Evolutionary conservation across 2,888 invertebrate genomes (phyloP), one percentile per base, ranked within the genome.

Genomic region (Hemistola chrysoprasaria): DNA sequence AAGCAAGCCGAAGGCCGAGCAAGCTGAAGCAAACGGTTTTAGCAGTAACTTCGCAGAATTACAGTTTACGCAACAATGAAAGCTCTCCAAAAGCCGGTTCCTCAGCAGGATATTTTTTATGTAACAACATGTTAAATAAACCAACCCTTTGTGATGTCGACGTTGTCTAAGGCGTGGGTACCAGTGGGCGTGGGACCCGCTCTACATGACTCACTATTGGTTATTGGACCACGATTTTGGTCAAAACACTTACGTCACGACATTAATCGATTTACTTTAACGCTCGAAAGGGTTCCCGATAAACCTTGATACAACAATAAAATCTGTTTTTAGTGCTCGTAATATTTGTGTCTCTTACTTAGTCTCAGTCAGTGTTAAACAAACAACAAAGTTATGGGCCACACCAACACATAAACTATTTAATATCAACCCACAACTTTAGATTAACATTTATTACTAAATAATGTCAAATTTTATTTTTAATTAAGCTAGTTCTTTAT

Each of bases 161-260:
- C 41, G 25, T 28, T 43, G 45, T 50, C 55, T 49, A 52, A 46
- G 37, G 53, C 51, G 83, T 81, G 59, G 79, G 80, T 58, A 63
- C 62, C 56, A 34, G 73, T 78, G 61, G 78, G 79, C 71, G 80
- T 78, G 78, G 72, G 73, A 80, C 80, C 83, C 74, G 78, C 80
- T 81, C 62, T 58, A 63, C 46, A 58, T 78, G 78, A 79, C 67
- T 81, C 78, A 80, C 59, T 65, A 39, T 44, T 44, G 42, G 43
- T 38, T 60, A 64, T 65, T 62, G 57, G 64, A 62, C 63, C 58
- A 64, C 58, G 50, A 70, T 69, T 72, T 71, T 65, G 69, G 62
- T 66, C 61, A 57, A 52, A 50, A 56, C 52, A 56, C 48, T 65
- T 62, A 62, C 65, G 44, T 60, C 65, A 64, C 49, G 43, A 65